These are phyloP conservation scores for Abramis brama DNA, from an alignment of 2,113 vertebrate species.

Conservation along the genomic window DNA sequence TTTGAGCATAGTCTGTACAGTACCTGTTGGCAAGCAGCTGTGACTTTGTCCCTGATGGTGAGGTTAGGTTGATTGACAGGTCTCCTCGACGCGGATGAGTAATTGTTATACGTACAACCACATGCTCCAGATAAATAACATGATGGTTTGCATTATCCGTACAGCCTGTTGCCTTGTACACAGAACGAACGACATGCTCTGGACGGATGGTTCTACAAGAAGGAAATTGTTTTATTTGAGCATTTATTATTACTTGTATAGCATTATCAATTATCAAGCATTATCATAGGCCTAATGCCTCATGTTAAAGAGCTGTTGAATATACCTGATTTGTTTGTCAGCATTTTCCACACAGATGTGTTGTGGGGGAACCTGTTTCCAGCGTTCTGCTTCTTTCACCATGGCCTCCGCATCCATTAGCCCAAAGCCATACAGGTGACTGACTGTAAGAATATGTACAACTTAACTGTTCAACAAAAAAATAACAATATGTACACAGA, in stretches of 20 bases:
- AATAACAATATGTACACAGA: constrained; percentile 15
- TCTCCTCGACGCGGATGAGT: constrained; percentile 95
- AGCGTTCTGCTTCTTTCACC: constrained; percentile 96
- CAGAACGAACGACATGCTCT: constrained; percentile 90
- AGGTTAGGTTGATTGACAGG: constrained; percentile 97
- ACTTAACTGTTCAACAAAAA: constrained; percentile 53
- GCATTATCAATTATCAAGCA: neutral
- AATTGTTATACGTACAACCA: constrained; percentile 94
- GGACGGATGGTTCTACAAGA: constrained; percentile 90
- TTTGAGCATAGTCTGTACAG: neutral
- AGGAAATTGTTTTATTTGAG: neutral
- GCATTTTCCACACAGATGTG: constrained; percentile 96
- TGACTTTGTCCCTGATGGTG: constrained; percentile 96
- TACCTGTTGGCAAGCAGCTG: constrained; percentile 98
- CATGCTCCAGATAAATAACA: constrained; percentile 96
- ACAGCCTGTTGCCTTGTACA: constrained; percentile 97
- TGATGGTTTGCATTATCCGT: constrained; percentile 92
- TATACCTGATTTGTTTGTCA: constrained; percentile 95
- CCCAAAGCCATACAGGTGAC: constrained; percentile 93
- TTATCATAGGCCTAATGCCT: too few species aligned
- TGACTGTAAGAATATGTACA: constrained; percentile 65
- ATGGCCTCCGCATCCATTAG: constrained; percentile 99
- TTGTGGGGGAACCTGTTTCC: constrained; percentile 92
- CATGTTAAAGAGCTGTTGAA: neutral
- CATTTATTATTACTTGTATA: neutral